phyloP scores from a whole-genome alignment of 2,113 vertebrate species.

The Gallinago undulata region DNA sequence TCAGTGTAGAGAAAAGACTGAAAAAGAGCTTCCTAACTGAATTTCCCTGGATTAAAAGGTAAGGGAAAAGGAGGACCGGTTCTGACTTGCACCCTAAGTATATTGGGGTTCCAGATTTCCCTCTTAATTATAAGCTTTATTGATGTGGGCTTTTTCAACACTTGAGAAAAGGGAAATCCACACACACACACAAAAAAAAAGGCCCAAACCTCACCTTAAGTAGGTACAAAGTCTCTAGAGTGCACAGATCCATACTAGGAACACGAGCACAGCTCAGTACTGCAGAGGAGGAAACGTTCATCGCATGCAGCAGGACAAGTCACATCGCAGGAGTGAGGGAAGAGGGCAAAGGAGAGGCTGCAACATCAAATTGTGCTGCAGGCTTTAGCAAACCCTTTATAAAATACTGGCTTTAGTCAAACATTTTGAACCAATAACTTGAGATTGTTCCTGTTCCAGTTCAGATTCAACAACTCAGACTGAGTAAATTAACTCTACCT shows the following conservation, averaged over 20 bases:
- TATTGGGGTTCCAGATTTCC: neutral
- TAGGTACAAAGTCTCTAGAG: neutral
- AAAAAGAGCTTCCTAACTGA: neutral
- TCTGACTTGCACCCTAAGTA: neutral
- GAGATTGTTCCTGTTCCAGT: neutral
- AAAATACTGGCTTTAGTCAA: neutral
- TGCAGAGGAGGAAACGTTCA: neutral
- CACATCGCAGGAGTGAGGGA: rapidly evolving
- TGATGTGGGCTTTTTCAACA: neutral
- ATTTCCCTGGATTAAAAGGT: neutral
- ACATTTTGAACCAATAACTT: neutral
- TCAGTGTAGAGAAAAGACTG: neutral
- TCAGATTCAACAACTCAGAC: neutral
- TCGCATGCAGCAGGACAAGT: rapidly evolving
- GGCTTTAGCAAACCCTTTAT: neutral
- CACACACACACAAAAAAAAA: neutral
- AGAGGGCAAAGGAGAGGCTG: neutral
- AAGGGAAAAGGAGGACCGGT: neutral
- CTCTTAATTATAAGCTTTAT: neutral
- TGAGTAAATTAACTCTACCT: neutral
- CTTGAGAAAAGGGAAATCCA: neutral
- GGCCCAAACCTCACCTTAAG: neutral
- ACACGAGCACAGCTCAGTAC: neutral
- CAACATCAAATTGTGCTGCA: neutral
- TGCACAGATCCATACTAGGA: neutral